Base-by-base conservation (phyloP, 2,888 invertebrate genomes). In the Yponomeuta plumbellus region DNA sequence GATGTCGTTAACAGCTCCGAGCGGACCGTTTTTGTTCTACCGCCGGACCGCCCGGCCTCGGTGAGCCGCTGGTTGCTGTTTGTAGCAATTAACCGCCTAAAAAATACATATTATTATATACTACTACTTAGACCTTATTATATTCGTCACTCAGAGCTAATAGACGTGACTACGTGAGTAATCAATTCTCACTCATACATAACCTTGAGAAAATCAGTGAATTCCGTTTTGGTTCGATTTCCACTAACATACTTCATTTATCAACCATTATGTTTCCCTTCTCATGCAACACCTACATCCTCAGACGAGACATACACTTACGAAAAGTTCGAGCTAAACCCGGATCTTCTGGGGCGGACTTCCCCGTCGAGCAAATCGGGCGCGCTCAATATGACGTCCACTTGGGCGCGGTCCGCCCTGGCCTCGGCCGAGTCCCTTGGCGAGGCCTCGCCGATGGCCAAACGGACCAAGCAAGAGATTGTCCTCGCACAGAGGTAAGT, bases 381-480 rank as follows among this genome's bases (percentile, higher is more conserved):
- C 70, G 76, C 85, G 61, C 68, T 86, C 70, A 80, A 76, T 26
- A 71, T 80, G 34, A 67, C 84, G 64, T 86, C 88, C 1, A 83
- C 85, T 13, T 83, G 87, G 13, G 61, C 69, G 23, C 67, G 68
- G 56, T 69, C 70, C 56, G 84, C 88, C 67, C 78, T 84, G 13
- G 88, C 88, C 4, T 88, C 89, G 0, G 86, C 85, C 0, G 90
- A 90, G 67, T 92, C 92, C 0, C 78, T 92, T 22, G 88, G 90
- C 11, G 96, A 97, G 71, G 97, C 96, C 11, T 97, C 97, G 72
- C 98, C 98, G 0, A 95, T 99, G 93, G 98, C 98, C 0, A 91
- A 97, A 6, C 92, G 99, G 73, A 98, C 98, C 11, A 98, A 98
- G 80, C 98, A 99, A 75, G 99, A 99, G 91, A 96, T 98, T 21